phyloP scores from a whole-genome alignment of 92 coral and sea anemone species.

The Bergia sp. region DNA sequence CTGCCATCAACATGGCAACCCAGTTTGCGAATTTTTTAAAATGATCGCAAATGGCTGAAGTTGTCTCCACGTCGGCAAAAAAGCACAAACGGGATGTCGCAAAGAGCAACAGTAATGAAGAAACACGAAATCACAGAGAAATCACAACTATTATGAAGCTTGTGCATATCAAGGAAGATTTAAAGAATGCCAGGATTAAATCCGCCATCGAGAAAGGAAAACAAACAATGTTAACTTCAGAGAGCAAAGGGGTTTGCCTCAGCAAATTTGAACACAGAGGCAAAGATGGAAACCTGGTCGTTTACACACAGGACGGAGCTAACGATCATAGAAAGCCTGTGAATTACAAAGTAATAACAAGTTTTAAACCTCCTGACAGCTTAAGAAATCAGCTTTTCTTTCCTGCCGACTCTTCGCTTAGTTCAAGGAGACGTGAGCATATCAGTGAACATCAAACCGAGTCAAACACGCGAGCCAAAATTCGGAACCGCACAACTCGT shows the following conservation, averaged over 20 bases:
- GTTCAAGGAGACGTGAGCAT: neutral
- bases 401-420: conserved; percentile 32
- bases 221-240: conserved; percentile 73
- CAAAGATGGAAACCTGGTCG: conserved; percentile 81
- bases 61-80: conserved; percentile 2
- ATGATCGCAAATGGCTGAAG: conserved; percentile 12
- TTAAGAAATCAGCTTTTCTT: conserved; percentile 85
- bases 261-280: conserved; percentile 91
- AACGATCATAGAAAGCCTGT: conserved; percentile 40
- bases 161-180: conserved; percentile 23
- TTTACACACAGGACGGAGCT: conserved; percentile 80
- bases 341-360: conserved; percentile 71
- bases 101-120: neutral
- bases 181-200: conserved; percentile 66
- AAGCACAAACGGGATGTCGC: neutral
- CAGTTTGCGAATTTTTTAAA: neutral
- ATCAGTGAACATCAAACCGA: neutral
- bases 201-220: conserved; percentile 88
- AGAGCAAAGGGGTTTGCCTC: conserved; percentile 71
- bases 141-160: neutral
- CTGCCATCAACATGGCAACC: neutral
- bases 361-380: conserved; percentile 73
- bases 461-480: conserved; percentile 3
- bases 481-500: neutral
- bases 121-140: conserved; percentile 1